Conservation (phyloP, 2,797 vertebrate genomes). For the Danio choprae region DNA sequence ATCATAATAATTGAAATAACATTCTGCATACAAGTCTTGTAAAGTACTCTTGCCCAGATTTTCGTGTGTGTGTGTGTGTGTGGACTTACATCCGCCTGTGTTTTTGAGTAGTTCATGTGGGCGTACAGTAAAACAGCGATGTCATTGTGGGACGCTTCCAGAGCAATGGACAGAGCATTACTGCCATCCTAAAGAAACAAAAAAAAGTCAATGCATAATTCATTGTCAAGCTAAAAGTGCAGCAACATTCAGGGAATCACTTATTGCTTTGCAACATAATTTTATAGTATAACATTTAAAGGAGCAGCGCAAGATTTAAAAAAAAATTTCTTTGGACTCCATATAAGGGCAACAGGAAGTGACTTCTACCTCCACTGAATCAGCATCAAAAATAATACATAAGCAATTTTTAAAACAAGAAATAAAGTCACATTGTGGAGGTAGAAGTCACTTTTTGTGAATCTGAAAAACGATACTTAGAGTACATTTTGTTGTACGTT, state of each 20-base stretch:
- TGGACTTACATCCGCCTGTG: conserved; percentile 68
- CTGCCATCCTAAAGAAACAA: conserved; percentile 78
- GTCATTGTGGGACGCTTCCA: conserved; percentile 85
- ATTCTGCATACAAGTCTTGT: background rate
- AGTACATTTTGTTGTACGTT: too few relatives aligned
- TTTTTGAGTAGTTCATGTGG: conserved; percentile 83
- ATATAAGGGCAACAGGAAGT: background rate
- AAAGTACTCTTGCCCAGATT: background rate
- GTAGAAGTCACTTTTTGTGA: too few relatives aligned
- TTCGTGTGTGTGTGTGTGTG: background rate
- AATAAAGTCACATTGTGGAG: too few relatives aligned
- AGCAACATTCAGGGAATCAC: background rate
- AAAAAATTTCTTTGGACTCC: background rate
- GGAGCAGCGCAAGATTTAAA: background rate
- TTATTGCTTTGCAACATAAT: background rate
- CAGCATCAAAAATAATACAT: too few relatives aligned
- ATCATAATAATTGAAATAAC: background rate
- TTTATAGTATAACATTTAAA: background rate
- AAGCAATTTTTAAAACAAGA: too few relatives aligned
- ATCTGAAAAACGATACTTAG: too few relatives aligned
- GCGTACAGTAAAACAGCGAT: conserved; percentile 86
- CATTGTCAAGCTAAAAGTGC: background rate
- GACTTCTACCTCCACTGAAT: too few relatives aligned
- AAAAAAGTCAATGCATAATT: conserved; percentile 14
- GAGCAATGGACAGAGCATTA: conserved; percentile 83